Evolutionary conservation across 2,888 invertebrate species (phyloP).

Genomic region (Epistrophella euchroma): DNA sequence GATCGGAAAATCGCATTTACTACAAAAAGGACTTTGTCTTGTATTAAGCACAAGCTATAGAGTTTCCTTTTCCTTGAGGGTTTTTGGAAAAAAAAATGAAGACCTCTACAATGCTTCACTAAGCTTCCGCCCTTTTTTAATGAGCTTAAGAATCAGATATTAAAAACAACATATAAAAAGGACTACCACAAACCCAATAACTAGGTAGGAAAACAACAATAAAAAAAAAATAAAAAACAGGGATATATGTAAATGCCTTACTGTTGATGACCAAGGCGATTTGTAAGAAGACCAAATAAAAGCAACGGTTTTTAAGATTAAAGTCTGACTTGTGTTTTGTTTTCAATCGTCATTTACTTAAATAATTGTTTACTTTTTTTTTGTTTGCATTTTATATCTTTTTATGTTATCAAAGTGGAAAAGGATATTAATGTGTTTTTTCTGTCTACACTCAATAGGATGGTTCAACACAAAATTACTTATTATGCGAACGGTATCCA

Average conservation of each 20-base stretch:
- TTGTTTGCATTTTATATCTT: neutral
- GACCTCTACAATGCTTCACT: conserved; percentile 40
- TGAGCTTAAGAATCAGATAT: conserved; percentile 50
- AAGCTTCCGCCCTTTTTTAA: conserved; percentile 28
- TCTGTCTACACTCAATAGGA: neutral
- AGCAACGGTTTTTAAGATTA: conserved; percentile 9
- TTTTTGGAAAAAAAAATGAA: neutral
- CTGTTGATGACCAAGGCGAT: neutral
- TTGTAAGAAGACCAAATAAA: neutral
- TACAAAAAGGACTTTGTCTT: conserved; percentile 46
- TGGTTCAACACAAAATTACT: neutral
- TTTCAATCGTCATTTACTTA: neutral
- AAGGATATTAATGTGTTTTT: conserved; percentile 16
- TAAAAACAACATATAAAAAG: conserved; percentile 37
- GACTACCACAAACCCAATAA: neutral
- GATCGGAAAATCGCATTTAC: conserved; percentile 70
- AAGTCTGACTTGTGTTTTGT: conserved; percentile 9
- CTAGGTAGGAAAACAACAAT: neutral
- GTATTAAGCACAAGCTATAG: conserved; percentile 7
- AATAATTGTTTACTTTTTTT: neutral
- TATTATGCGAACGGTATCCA: neutral
- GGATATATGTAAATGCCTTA: neutral
- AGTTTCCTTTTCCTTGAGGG: conserved; percentile 24
- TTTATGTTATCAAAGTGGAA: conserved; percentile 2
- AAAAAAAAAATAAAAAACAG: neutral